These are phyloP conservation scores for Lynx canadensis DNA, from an alignment of 2,113 vertebrate species.

Conservation along the genomic window DNA sequence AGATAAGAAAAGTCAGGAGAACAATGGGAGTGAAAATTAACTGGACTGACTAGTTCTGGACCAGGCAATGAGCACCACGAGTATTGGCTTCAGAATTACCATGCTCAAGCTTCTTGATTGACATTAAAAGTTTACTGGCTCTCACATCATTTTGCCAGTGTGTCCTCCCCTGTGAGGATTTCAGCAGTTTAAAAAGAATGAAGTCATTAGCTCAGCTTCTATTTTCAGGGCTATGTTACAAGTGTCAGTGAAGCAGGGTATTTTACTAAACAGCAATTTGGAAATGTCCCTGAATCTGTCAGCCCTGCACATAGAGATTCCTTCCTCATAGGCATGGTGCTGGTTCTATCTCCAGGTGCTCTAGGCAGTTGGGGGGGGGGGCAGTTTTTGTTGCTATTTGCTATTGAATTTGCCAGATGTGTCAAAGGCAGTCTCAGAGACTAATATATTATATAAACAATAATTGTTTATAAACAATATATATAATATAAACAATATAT, in stretches of 20 bases:
- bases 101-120: neutral
- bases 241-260: neutral
- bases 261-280: neutral
- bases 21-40: neutral
- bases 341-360: neutral
- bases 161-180: neutral
- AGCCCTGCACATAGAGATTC: neutral
- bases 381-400: neutral
- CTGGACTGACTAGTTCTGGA: neutral
- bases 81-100: neutral
- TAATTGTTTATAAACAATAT: too few species aligned
- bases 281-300: neutral
- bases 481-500: too few species aligned
- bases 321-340: rapidly evolving
- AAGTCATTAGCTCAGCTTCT: neutral
- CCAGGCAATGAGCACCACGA: neutral
- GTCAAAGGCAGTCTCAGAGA: neutral
- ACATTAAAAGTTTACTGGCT: neutral
- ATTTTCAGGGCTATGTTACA: neutral
- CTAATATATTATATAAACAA: too few species aligned
- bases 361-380: rapidly evolving
- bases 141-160: neutral
- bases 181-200: neutral
- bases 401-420: neutral
- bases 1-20: neutral